Evolutionary conservation across 2,797 vertebrate species (phyloP), one percentile per base, ranked within the genome.

Genomic region (Ctenosaura bakeri): DNA sequence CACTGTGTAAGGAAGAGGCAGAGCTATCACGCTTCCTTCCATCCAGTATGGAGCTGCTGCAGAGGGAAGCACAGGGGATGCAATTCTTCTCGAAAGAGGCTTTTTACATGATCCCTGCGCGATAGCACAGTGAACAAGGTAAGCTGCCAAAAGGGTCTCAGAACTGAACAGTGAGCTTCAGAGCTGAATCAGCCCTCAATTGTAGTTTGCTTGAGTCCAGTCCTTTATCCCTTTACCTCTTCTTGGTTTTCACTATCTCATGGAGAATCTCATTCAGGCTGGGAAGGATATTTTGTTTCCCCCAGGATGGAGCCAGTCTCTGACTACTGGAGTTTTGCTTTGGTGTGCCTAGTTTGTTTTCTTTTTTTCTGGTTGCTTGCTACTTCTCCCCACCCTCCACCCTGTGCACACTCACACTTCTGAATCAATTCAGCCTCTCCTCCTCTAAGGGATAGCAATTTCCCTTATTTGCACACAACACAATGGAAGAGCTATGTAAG

Each of bases 271-370:
- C 6, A 13, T 3, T 69, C 0, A 20, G 5, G 26, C n/a, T 32
- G 76, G 83, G 26, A 26, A 18, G 59, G 24, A 79, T 42, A 1
- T 69, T 32, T 38, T 4, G 18, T 20, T 16, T 56, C 4, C 59
- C 59, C 78, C n/a, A 46, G 76, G 38, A 26, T 3, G 4, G n/a
- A 46, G 56, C 77, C 2, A 20, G 26, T 56, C 52, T 80, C 46
- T 18, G 12, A 4, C 3, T 38, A 10, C 22, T 71, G 54, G 79
- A 14, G 3, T 93, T 89, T 94, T 74, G 52, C 29, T 92, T 88
- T 85, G 91, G 91, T 92, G 92, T 24, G 59, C 62, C 93, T 92
- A 77, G 91, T 93, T 94, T 92, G 89, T 91, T 88, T 29, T 29
- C 64, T 54, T 69, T 69, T 32, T 10, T 69, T 32, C 29, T 69